These are phyloP conservation scores for Channallabes apus DNA, from an alignment of 2,797 vertebrate genomes.

Conservation along the genomic window DNA sequence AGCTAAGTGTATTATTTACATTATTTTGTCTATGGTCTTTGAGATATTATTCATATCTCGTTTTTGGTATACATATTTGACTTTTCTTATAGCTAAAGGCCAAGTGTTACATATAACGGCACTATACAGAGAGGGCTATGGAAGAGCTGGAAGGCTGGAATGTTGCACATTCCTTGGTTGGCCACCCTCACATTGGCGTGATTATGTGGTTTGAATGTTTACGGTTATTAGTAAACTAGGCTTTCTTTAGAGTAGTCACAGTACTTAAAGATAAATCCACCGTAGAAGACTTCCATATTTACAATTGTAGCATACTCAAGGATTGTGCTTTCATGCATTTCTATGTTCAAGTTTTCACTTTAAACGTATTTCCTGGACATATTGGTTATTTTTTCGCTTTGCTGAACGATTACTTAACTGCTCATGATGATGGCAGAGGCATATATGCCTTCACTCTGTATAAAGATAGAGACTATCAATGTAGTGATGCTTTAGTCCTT, in stretches of 20 bases:
- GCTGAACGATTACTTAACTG: background rate
- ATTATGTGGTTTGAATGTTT: background rate
- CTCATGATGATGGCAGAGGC: background rate
- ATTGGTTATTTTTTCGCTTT: background rate
- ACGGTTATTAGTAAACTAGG: background rate
- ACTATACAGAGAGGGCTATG: background rate
- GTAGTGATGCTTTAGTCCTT: background rate
- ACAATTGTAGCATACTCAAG: background rate
- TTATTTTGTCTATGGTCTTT: background rate
- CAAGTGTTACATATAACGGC: background rate
- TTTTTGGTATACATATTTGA: background rate
- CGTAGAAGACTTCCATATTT: background rate
- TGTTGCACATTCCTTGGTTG: constrained; percentile 32
- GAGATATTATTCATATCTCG: background rate
- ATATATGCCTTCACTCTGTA: background rate
- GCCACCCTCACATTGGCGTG: background rate
- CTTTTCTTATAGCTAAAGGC: background rate
- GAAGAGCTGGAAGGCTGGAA: constrained; percentile 10
- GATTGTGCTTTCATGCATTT: background rate
- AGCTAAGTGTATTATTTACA: background rate
- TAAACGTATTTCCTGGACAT: background rate
- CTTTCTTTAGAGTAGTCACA: constrained; percentile 5
- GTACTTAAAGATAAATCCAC: background rate
- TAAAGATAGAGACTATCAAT: background rate
- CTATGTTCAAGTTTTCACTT: background rate